phyloP scores from a whole-genome alignment of 2,888 invertebrate genomes.

The Ennomos fuscantarius region DNA sequence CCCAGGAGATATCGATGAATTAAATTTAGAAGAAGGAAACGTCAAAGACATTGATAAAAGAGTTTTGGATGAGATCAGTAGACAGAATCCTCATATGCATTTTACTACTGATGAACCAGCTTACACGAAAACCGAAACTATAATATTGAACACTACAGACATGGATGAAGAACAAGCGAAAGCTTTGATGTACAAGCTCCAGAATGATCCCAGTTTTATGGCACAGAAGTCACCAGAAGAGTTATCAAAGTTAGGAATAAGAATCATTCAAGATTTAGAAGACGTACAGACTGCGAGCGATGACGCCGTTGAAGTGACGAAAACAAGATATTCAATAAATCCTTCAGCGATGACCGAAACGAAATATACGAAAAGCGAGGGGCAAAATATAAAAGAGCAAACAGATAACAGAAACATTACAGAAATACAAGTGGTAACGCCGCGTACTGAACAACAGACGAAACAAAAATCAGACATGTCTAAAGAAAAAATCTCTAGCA shows the following conservation, averaged over 20 bases:
- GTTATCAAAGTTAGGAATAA: conserved; percentile 72
- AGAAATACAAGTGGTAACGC: conserved; percentile 89
- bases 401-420: conserved; percentile 86
- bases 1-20: conserved; percentile 66
- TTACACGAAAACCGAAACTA: conserved; percentile 79
- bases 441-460: conserved; percentile 67
- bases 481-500: conserved; percentile 71
- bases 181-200: conserved; percentile 75
- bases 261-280: conserved; percentile 73
- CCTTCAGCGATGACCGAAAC: conserved; percentile 70
- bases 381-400: conserved; percentile 42
- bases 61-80: conserved; percentile 75
- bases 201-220: conserved; percentile 79
- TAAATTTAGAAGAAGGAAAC: conserved; percentile 74
- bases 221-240: conserved; percentile 76
- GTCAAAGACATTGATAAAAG: conserved; percentile 73
- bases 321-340: conserved; percentile 77
- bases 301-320: conserved; percentile 68
- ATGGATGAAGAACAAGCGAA: conserved; percentile 77
- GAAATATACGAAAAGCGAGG: conserved; percentile 57
- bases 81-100: conserved; percentile 78
- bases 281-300: conserved; percentile 64
- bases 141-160: conserved; percentile 82
- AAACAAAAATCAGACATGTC: conserved; percentile 56
- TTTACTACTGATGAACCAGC: conserved; percentile 77